Evolutionary conservation across 2,797 vertebrate species (phyloP).

Genomic region (Liparis tanakae): DNA sequence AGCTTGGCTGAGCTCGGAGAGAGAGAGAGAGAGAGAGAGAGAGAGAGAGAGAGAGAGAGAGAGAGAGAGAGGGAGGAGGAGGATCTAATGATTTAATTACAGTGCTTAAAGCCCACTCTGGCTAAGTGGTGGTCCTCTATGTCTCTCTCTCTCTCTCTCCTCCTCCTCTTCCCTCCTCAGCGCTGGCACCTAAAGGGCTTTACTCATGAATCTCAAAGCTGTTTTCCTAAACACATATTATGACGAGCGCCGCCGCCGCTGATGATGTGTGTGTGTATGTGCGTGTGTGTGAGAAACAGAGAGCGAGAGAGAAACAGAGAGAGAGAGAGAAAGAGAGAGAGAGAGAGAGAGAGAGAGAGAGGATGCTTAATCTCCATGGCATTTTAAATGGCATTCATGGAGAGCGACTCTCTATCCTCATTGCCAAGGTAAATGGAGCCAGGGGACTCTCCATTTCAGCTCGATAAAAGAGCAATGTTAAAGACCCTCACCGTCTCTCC

Average conservation of each 20-base stretch:
- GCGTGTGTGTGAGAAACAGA: conserved; percentile 42
- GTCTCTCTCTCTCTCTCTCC: conserved; percentile 59
- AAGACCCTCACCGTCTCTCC: conserved; percentile 74
- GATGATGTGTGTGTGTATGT: conserved; percentile 32
- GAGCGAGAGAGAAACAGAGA: conserved; percentile 71
- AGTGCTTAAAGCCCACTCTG: conserved; percentile 97
- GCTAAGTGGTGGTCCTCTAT: conserved; percentile 84
- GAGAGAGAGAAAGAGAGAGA: conserved; percentile 48
- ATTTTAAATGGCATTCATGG: conserved; percentile 93
- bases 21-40: conserved; percentile 61
- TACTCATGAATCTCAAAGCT: conserved; percentile 94
- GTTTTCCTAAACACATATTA: conserved; percentile 97
- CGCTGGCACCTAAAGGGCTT: conserved; percentile 76
- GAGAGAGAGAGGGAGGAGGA: conserved; percentile 73
- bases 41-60: conserved; percentile 47
- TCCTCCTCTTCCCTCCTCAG: conserved; percentile 64
- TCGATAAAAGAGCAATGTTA: conserved; percentile 94
- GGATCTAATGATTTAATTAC: conserved; percentile 99
- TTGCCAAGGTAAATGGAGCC: conserved; percentile 99
- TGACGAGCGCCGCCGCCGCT: conserved; percentile 86
- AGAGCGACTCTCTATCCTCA: conserved; percentile 97
- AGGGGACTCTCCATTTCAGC: conserved; percentile 97
- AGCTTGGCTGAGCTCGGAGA: conserved; percentile 87
- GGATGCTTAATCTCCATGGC: conserved; percentile 84
- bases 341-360: conserved; percentile 56